Percentiles rank a stretch among this genome's conserved stretches.
phyloP scores from a whole-genome alignment of 1,140 invertebrate species.

The Bombyx mandarina region DNA sequence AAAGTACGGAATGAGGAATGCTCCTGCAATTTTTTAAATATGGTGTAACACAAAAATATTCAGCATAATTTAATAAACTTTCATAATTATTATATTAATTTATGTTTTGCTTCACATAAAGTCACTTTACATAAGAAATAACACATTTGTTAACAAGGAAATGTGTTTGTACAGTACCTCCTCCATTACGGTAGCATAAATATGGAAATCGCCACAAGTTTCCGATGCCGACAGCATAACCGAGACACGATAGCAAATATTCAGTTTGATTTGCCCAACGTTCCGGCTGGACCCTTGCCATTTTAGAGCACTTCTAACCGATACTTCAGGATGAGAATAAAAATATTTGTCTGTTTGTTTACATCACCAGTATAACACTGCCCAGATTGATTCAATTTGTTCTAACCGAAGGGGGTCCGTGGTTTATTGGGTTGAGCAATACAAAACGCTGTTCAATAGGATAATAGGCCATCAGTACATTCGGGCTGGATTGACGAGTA shows the following conservation, averaged over 20 bases:
- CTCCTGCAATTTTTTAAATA: conserved; percentile 70
- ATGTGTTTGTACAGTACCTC: conserved; percentile 39
- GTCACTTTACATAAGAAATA: too few relatives aligned
- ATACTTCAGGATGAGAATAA: not conserved
- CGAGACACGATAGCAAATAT: conserved; percentile 68
- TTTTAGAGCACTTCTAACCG: conserved; percentile 10
- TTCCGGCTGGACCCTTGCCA: conserved; percentile 41
- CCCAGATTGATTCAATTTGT: not conserved
- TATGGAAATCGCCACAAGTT: conserved; percentile 85
- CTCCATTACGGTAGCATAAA: conserved; percentile 78
- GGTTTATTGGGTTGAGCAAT: conserved; percentile 2
- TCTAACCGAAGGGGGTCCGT: conserved; percentile 1
- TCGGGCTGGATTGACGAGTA: too few relatives aligned
- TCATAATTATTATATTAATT: too few relatives aligned
- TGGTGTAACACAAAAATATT: too few relatives aligned
- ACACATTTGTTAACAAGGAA: not conserved
- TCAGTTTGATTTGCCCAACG: conserved; percentile 80
- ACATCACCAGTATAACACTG: not conserved
- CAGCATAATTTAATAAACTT: too few relatives aligned
- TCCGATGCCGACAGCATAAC: conserved; percentile 77
- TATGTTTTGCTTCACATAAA: too few relatives aligned
- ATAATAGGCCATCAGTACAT: conserved; percentile 4
- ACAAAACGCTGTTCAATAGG: conserved; percentile 7
- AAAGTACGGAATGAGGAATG: conserved; percentile 83
- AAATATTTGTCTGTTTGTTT: not conserved